These are phyloP conservation scores for Xestia c-nigrum DNA, from an alignment of 2,888 invertebrate genomes.

Conservation along the genomic window DNA sequence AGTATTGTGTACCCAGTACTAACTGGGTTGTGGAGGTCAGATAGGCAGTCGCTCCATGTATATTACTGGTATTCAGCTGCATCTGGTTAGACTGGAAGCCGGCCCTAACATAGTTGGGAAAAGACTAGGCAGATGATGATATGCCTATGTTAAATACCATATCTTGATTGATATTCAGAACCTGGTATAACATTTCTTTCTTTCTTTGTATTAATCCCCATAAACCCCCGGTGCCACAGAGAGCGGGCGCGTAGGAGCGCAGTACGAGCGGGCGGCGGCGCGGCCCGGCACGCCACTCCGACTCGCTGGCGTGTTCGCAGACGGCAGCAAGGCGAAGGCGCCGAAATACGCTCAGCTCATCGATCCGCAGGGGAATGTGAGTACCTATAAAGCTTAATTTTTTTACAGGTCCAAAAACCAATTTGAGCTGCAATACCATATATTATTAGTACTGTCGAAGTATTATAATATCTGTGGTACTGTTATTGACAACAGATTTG, in stretches of 20 bases:
- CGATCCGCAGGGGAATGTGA: slow-evolving; percentile 93
- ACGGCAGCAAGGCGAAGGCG: slow-evolving; percentile 90
- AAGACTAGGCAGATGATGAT: no score
- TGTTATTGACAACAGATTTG: no score
- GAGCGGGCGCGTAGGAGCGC: slow-evolving; percentile 83
- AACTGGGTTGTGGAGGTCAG: neutral
- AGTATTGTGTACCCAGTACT: neutral
- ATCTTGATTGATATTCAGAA: neutral
- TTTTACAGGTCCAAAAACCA: neutral
- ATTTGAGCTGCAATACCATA: no score
- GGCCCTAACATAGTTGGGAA: no score
- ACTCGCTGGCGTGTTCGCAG: slow-evolving; percentile 94
- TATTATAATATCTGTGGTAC: no score
- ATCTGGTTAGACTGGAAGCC: no score
- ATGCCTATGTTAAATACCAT: neutral
- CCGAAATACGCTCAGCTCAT: slow-evolving; percentile 93
- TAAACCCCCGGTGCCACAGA: slow-evolving; percentile 71
- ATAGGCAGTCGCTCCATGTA: neutral
- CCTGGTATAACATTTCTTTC: neutral
- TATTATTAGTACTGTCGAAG: no score
- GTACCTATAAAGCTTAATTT: slow-evolving; percentile 65
- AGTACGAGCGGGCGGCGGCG: slow-evolving; percentile 93
- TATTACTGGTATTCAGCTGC: no score
- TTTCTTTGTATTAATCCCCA: neutral
- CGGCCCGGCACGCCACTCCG: slow-evolving; percentile 93